A percentile compares a stretch with the other conserved stretches of the same genome.
Evolutionary conservation across 2,888 invertebrate genomes (phyloP).

Genomic region (Silvanus unidentatus): DNA sequence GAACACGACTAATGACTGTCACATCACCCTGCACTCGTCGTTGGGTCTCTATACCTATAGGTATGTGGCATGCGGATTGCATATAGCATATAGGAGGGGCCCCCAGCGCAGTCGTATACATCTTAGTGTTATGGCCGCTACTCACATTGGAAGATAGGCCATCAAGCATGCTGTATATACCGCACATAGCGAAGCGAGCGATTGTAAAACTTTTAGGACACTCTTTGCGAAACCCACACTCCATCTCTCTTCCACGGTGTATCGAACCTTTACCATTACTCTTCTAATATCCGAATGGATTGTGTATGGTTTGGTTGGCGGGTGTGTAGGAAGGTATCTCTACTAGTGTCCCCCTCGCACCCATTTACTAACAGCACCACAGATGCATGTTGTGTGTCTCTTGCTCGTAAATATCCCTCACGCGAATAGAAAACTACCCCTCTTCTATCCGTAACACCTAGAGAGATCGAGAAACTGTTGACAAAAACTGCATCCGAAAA

Average conservation of each 20-base stretch:
- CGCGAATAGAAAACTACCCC: too few species aligned
- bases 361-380: conserved; percentile 29
- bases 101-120: conserved; percentile 59
- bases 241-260: conserved; percentile 16
- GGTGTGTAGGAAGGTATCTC: too few species aligned
- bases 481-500: too few species aligned
- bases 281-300: conserved; percentile 45
- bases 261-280: conserved; percentile 40
- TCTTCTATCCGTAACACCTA: too few species aligned
- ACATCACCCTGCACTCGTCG: conserved; percentile 45
- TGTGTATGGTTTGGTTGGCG: conserved; percentile 12
- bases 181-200: conserved; percentile 47
- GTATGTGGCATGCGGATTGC: conserved; percentile 48
- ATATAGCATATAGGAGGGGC: conserved; percentile 48
- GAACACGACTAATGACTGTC: conserved; percentile 48
- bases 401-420: conserved; percentile 42
- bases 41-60: conserved; percentile 42
- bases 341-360: conserved; percentile 32
- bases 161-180: conserved; percentile 55
- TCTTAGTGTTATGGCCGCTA: conserved; percentile 57
- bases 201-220: conserved; percentile 61
- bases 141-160: conserved; percentile 62
- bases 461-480: too few species aligned
- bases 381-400: conserved; percentile 30
- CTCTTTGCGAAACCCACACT: conserved; percentile 51